These are phyloP conservation scores for Heliconius cydno DNA, from an alignment of 2,888 invertebrate species.

Conservation along the genomic window DNA sequence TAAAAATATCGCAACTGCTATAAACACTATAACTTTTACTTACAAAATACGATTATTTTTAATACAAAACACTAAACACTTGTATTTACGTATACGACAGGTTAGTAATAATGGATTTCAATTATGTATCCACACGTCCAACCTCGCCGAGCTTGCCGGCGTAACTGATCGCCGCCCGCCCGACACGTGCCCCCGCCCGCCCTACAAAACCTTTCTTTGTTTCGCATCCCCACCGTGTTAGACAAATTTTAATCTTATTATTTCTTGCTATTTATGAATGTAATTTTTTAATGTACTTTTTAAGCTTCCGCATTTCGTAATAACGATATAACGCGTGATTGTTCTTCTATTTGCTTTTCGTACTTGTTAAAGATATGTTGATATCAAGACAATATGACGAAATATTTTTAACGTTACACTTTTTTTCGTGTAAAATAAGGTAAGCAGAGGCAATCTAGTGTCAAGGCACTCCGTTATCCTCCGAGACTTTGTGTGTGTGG, in stretches of 20 bases:
- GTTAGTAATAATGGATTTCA: constrained; percentile 41
- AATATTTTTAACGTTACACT: too few relatives aligned
- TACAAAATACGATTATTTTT: constrained; percentile 9
- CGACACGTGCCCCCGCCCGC: constrained; percentile 70
- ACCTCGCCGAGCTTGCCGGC: constrained; percentile 66
- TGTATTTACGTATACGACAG: constrained; percentile 46
- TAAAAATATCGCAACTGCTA: constrained; percentile 55
- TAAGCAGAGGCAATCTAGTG: too few relatives aligned
- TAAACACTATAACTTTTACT: constrained; percentile 43
- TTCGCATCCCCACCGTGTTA: constrained; percentile 70
- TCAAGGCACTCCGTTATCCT: neutral
- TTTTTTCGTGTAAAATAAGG: too few relatives aligned
- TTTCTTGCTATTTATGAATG: constrained; percentile 69
- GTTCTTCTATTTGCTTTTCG: neutral
- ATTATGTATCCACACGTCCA: constrained; percentile 50
- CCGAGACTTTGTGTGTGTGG: neutral
- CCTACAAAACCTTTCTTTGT: constrained; percentile 78
- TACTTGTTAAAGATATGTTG: neutral
- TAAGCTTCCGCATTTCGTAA: neutral
- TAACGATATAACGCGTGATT: too few relatives aligned
- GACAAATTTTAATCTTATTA: constrained; percentile 68
- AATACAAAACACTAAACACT: constrained; percentile 55
- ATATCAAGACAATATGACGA: too few relatives aligned
- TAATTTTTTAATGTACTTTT: constrained; percentile 46
- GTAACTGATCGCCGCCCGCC: constrained; percentile 67